Evolutionary conservation across 1,140 invertebrate species (phyloP).

Genomic region (Halesus radiatus): DNA sequence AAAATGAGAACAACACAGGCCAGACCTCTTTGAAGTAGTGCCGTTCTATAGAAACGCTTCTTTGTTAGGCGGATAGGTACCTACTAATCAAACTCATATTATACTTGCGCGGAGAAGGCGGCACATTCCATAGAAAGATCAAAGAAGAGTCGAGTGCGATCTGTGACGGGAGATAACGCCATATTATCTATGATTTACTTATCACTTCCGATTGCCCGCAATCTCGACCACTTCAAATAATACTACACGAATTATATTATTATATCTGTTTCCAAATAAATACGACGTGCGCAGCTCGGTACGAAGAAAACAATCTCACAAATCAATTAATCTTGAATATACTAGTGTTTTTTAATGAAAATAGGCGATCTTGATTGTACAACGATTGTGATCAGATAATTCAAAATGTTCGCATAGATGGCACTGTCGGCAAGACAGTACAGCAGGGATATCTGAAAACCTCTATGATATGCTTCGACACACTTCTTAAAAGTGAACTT

Average conservation of each 20-base stretch:
- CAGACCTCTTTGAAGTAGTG: constrained; percentile 8
- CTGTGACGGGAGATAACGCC: constrained; percentile 14
- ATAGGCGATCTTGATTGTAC: too few relatives aligned
- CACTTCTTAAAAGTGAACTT: too few relatives aligned
- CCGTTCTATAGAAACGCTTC: not conserved
- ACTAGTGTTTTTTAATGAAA: too few relatives aligned
- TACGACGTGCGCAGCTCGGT: not conserved
- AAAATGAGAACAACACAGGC: constrained; percentile 9
- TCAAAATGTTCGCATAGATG: too few relatives aligned
- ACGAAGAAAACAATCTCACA: not conserved
- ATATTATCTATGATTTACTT: not conserved
- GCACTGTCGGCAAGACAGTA: too few relatives aligned
- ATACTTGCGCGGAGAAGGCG: not conserved
- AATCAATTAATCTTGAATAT: too few relatives aligned
- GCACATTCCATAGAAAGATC: constrained; percentile 25
- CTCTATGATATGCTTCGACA: too few relatives aligned
- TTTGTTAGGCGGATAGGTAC: constrained; percentile 1
- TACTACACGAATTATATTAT: not conserved
- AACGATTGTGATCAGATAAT: too few relatives aligned
- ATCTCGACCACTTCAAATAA: constrained; percentile 25
- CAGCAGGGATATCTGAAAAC: too few relatives aligned
- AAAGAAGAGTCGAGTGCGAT: constrained; percentile 7
- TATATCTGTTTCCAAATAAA: constrained; percentile 9
- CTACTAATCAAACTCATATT: not conserved
- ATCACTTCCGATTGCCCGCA: constrained; percentile 28